Percentiles rank a stretch among this genome's conserved stretches.
Evolutionary conservation across 35 echinoderm and acorn worm genomes (phyloP).

Genomic region (Acanthaster planci): DNA sequence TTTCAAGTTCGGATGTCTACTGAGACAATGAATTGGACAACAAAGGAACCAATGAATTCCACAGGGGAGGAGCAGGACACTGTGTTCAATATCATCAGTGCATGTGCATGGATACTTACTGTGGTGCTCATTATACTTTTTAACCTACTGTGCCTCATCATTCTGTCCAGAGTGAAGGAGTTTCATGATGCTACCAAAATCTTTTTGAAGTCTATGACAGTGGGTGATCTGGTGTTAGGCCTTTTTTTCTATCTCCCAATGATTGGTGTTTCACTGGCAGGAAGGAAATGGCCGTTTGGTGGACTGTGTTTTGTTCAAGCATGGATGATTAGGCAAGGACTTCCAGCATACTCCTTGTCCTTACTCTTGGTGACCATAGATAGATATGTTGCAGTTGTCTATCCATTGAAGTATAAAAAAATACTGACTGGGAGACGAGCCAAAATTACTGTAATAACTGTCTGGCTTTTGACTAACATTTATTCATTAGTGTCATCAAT

Average conservation of each 20-base stretch:
- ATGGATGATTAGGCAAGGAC: conserved; percentile 18
- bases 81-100: conserved; percentile 6
- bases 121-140: not conserved
- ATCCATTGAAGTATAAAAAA: not conserved
- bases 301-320: not conserved
- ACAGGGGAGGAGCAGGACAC: not conserved
- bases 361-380: not conserved
- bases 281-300: not conserved
- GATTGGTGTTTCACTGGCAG: not conserved
- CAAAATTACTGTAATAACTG: not conserved
- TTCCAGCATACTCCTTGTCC: not conserved
- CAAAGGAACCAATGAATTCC: not conserved
- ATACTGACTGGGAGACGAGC: not conserved
- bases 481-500: not conserved
- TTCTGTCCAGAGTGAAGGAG: not conserved
- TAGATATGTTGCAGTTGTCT: not conserved
- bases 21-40: too few relatives aligned
- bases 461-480: conserved; percentile 7
- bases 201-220: conserved; percentile 1
- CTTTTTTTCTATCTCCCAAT: conserved; percentile 3
- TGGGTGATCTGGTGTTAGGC: conserved; percentile 3
- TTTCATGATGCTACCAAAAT: conserved; percentile 1
- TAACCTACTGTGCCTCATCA: conserved; percentile 2
- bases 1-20: not conserved
- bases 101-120: not conserved